Percentiles rank a stretch among this genome's conserved stretches.
Conservation (phyloP, 1,140 invertebrate species). For the Ectropis grisescens region DNA sequence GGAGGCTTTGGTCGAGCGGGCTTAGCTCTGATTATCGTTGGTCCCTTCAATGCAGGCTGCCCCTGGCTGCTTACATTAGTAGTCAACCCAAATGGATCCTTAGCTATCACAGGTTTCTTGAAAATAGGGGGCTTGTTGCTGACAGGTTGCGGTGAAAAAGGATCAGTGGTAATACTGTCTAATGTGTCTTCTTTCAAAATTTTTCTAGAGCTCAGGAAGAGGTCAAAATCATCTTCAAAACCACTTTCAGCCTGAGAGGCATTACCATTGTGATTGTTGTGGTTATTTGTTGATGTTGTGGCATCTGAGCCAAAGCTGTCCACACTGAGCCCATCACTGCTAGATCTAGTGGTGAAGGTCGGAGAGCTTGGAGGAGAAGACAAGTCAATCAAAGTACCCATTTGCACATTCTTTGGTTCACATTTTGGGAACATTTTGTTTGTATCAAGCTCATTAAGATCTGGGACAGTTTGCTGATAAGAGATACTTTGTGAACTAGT, state of each 20-base stretch:
- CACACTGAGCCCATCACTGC: constrained; percentile 79
- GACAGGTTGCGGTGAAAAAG: constrained; percentile 54
- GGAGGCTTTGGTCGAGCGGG: constrained; percentile 83
- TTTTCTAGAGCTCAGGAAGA: constrained; percentile 67
- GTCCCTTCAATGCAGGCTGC: constrained; percentile 64
- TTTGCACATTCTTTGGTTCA: constrained; percentile 53
- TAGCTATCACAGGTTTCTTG: constrained; percentile 35
- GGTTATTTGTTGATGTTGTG: constrained; percentile 71
- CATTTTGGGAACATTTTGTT: constrained; percentile 56
- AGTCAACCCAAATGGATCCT: constrained; percentile 42
- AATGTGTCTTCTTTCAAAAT: constrained; percentile 63
- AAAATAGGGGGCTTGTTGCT: constrained; percentile 30
- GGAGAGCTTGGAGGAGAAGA: constrained; percentile 79
- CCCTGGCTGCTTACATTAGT: constrained; percentile 59
- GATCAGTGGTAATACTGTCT: constrained; percentile 56
- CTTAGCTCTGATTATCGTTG: constrained; percentile 79
- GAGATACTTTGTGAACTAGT: background rate
- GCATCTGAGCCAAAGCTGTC: constrained; percentile 82
- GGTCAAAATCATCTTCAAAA: constrained; percentile 83
- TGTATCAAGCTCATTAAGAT: constrained; percentile 56
- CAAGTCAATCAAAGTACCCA: constrained; percentile 72
- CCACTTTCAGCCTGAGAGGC: constrained; percentile 81
- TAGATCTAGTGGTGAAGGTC: constrained; percentile 79
- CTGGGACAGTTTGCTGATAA: constrained; percentile 16
- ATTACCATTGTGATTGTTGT: constrained; percentile 72